Conservation (phyloP, 2,888 invertebrate genomes). For the Caenorhabditis virilis region DNA sequence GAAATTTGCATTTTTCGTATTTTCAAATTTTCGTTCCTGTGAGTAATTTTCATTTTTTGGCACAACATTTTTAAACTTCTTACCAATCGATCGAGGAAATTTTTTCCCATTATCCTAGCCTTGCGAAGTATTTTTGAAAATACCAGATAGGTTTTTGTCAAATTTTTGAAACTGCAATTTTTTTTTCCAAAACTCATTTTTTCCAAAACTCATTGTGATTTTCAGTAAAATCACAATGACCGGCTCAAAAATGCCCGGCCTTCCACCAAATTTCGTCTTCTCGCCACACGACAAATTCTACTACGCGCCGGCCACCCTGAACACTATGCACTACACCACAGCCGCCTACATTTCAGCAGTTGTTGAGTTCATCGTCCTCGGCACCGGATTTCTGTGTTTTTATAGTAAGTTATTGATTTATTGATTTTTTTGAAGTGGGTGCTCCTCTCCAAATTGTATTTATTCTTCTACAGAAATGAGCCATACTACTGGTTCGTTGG, state of each 20-base stretch:
- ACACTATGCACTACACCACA: conserved; percentile 61
- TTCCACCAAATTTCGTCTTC: conserved; percentile 53
- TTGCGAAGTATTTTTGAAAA: too few relatives aligned
- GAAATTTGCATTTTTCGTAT: too few relatives aligned
- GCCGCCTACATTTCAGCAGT: conserved; percentile 38
- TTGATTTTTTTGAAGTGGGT: not conserved
- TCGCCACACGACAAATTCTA: conserved; percentile 62
- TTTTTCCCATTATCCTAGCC: too few relatives aligned
- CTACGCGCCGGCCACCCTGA: conserved; percentile 63
- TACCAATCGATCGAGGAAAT: too few relatives aligned
- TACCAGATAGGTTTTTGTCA: too few relatives aligned
- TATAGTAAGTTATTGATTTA: conserved; percentile 25
- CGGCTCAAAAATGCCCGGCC: conserved; percentile 1
- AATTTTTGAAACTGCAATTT: too few relatives aligned
- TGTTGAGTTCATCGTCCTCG: conserved; percentile 36
- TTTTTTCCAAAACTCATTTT: too few relatives aligned
- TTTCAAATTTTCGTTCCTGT: too few relatives aligned
- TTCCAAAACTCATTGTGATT: too few relatives aligned
- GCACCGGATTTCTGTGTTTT: conserved; percentile 36
- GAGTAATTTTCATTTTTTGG: too few relatives aligned
- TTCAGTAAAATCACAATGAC: too few relatives aligned
- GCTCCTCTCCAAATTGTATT: not conserved
- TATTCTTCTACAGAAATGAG: conserved; percentile 25
- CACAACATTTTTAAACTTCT: too few relatives aligned
- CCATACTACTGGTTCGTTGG: conserved; percentile 34